A percentile compares a stretch with the other conserved stretches of the same genome.
Conservation (phyloP, 2,797 vertebrate genomes). For the Melopsittacus undulatus region DNA sequence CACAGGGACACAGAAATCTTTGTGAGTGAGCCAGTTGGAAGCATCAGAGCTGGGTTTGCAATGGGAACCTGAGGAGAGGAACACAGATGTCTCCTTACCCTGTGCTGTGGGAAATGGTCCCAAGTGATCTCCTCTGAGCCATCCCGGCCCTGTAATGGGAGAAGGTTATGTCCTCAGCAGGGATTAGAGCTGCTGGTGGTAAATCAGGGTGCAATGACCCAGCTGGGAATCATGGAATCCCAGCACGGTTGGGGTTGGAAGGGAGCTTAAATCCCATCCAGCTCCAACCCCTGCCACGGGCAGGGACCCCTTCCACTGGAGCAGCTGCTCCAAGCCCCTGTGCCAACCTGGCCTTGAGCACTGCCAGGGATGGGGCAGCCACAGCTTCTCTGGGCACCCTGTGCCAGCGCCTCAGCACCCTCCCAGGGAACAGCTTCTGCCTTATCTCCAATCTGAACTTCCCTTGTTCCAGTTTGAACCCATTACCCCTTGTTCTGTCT, state of each 20-base stretch:
- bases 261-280: background rate
- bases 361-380: too few species aligned
- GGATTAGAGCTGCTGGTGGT: background rate
- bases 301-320: too few species aligned
- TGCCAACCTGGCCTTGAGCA: too few species aligned
- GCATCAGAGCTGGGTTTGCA: background rate
- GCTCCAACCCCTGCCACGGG: too few species aligned
- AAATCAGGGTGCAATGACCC: background rate
- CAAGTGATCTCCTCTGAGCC: background rate
- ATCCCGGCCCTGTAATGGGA: background rate
- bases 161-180: background rate
- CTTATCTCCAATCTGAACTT: background rate
- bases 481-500: background rate
- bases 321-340: too few species aligned
- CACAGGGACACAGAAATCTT: background rate
- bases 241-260: background rate
- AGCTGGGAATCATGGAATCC: background rate
- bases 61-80: background rate
- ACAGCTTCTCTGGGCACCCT: too few species aligned
- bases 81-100: background rate
- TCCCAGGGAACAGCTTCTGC: too few species aligned
- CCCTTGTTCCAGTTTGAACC: background rate
- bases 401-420: too few species aligned
- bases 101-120: rapidly evolving
- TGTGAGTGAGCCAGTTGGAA: background rate